Evolutionary conservation across 2,888 invertebrate genomes (phyloP).

Genomic region (Acanthosoma haemorrhoidale): DNA sequence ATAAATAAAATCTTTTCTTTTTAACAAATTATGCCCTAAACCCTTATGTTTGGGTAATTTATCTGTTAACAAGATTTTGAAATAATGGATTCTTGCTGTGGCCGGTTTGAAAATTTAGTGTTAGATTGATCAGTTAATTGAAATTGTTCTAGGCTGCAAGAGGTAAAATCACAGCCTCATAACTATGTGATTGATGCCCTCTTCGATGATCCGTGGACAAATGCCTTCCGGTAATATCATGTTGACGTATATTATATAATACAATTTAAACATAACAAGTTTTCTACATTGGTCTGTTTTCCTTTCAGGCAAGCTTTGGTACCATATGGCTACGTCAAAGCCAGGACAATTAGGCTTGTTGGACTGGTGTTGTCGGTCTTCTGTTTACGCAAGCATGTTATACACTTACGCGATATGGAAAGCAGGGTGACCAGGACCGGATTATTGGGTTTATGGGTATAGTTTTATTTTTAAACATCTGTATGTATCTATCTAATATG

Average conservation of each 20-base stretch:
- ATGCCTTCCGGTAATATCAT: slow-evolving; percentile 52
- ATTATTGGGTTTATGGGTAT: slow-evolving; percentile 80
- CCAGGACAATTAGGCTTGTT: slow-evolving; percentile 75
- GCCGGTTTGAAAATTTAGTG: too few relatives aligned
- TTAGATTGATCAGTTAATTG: too few relatives aligned
- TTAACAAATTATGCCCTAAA: too few relatives aligned
- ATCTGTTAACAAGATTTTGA: too few relatives aligned
- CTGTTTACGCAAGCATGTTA: slow-evolving; percentile 69
- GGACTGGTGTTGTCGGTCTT: slow-evolving; percentile 77
- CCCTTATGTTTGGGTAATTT: too few relatives aligned
- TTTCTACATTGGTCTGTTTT: neutral
- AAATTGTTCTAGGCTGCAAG: slow-evolving; percentile 63
- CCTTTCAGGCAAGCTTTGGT: slow-evolving; percentile 58
- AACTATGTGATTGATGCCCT: slow-evolving; percentile 74
- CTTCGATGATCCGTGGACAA: slow-evolving; percentile 81
- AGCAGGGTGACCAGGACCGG: slow-evolving; percentile 85
- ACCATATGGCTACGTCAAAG: slow-evolving; percentile 64
- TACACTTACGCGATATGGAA: slow-evolving; percentile 78
- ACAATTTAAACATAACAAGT: neutral
- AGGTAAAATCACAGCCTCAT: slow-evolving; percentile 82
- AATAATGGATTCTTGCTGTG: too few relatives aligned
- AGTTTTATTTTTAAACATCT: too few relatives aligned
- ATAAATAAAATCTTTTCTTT: too few relatives aligned
- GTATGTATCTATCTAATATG: too few relatives aligned
- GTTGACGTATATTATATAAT: neutral